A percentile compares a stretch with the other conserved stretches of the same genome.
Evolutionary conservation across 2,797 vertebrate species (phyloP).

Genomic region (Myotis vivesi): DNA sequence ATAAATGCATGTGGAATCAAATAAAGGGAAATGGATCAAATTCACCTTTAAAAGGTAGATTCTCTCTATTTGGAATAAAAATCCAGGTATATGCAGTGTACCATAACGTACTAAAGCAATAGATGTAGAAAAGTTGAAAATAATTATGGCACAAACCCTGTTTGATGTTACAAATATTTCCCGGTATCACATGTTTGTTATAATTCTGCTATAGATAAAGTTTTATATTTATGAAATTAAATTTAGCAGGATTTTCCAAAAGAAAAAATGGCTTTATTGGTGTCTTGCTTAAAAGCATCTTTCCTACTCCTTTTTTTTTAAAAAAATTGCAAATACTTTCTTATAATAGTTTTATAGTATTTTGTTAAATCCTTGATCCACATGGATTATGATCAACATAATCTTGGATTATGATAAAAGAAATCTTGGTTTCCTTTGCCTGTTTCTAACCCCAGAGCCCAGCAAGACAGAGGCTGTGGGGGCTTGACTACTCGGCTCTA

Average conservation of each 20-base stretch:
- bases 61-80: neutral
- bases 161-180: neutral
- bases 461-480: no score
- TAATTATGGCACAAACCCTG: neutral
- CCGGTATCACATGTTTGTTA: neutral
- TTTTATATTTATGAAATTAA: slow-evolving; percentile 38
- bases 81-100: neutral
- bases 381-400: neutral
- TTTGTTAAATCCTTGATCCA: slow-evolving; percentile 18
- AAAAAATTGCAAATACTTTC: neutral
- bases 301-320: neutral
- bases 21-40: neutral
- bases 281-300: neutral
- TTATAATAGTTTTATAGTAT: neutral
- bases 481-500: no score
- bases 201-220: neutral
- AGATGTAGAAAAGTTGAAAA: neutral
- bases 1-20: neutral
- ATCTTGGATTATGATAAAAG: no score
- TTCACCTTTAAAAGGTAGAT: neutral
- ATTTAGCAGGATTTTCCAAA: neutral
- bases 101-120: neutral
- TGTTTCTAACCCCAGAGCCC: no score
- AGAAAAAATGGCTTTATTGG: neutral
- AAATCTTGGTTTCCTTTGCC: no score